These are phyloP conservation scores for Taurulus bubalis DNA, from an alignment of 2,113 vertebrate genomes.

Conservation along the genomic window DNA sequence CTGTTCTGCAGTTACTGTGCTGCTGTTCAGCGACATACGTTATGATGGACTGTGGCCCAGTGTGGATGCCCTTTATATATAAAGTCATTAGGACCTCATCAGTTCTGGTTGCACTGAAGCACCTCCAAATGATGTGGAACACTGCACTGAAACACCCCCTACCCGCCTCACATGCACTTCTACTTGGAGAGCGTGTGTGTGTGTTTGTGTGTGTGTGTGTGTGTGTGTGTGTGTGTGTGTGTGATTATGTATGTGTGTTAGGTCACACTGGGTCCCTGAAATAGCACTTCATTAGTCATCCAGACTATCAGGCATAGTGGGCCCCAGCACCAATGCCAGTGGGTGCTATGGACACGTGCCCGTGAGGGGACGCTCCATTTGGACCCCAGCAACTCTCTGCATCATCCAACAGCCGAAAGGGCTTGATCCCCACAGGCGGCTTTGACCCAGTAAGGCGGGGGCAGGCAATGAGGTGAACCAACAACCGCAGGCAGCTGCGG, in stretches of 20 bases:
- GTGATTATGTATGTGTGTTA: slow-evolving; percentile 57
- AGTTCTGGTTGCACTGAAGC: slow-evolving; percentile 76
- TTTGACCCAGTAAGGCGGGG: slow-evolving; percentile 76
- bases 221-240: slow-evolving; percentile 64
- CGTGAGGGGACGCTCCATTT: slow-evolving; percentile 73
- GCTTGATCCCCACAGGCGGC: slow-evolving; percentile 61
- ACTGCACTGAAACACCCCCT: slow-evolving; percentile 60
- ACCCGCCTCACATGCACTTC: slow-evolving; percentile 60
- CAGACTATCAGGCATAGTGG: slow-evolving; percentile 59
- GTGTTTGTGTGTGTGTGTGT: slow-evolving; percentile 46
- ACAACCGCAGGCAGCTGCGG: slow-evolving; percentile 64
- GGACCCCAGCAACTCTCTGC: slow-evolving; percentile 69
- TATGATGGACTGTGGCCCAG: slow-evolving; percentile 58
- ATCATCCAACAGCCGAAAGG: slow-evolving; percentile 64
- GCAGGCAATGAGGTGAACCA: slow-evolving; percentile 74
- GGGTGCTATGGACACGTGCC: slow-evolving; percentile 61
- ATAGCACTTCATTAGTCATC: slow-evolving; percentile 85
- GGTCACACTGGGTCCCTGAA: slow-evolving; percentile 77
- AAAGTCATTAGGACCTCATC: slow-evolving; percentile 82
- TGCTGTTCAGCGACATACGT: background rate
- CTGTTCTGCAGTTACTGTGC: background rate
- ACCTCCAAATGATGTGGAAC: slow-evolving; percentile 82
- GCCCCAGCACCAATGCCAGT: slow-evolving; percentile 61
- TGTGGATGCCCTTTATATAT: slow-evolving; percentile 76
- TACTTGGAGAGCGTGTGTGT: slow-evolving; percentile 61